These are phyloP conservation scores for Periplaneta americana DNA, from an alignment of 1,140 invertebrate genomes.

Conservation along the genomic window DNA sequence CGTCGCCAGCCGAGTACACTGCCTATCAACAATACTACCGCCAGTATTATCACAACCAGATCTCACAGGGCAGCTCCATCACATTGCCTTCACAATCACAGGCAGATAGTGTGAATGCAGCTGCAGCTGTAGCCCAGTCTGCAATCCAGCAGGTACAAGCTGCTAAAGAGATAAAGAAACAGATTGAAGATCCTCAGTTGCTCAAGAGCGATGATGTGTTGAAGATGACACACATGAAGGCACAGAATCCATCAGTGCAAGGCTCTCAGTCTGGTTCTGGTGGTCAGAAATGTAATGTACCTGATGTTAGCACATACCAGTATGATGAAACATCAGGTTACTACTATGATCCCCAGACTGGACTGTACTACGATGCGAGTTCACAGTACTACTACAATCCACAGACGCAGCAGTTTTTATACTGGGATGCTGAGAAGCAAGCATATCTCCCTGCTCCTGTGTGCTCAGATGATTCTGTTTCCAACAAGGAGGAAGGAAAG, in stretches of 20 bases:
- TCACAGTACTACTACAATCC: constrained; percentile 93
- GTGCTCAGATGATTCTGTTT: constrained; percentile 5
- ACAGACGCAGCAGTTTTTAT: constrained; percentile 84
- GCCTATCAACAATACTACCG: constrained; percentile 76
- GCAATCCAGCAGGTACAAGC: constrained; percentile 46
- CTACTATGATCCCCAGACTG: constrained; percentile 90
- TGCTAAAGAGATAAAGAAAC: constrained; percentile 20
- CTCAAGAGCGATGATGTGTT: background rate
- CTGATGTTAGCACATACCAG: constrained; percentile 87
- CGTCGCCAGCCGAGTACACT: constrained; percentile 63
- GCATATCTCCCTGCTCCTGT: constrained; percentile 69
- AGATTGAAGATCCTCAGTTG: background rate
- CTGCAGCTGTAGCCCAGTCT: constrained; percentile 49
- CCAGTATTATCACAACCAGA: constrained; percentile 72
- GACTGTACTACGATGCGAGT: constrained; percentile 92
- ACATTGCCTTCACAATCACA: constrained; percentile 19
- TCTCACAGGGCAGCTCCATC: constrained; percentile 49
- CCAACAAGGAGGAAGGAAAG: constrained; percentile 28
- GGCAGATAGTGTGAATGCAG: constrained; percentile 46
- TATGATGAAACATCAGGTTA: constrained; percentile 95
- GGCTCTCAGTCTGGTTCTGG: background rate
- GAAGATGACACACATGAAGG: background rate
- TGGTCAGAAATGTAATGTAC: constrained; percentile 38
- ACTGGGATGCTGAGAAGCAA: constrained; percentile 85
- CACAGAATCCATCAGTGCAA: background rate